These are phyloP conservation scores for Rattus rattus DNA, from an alignment of 2,113 vertebrate species.

Conservation along the genomic window DNA sequence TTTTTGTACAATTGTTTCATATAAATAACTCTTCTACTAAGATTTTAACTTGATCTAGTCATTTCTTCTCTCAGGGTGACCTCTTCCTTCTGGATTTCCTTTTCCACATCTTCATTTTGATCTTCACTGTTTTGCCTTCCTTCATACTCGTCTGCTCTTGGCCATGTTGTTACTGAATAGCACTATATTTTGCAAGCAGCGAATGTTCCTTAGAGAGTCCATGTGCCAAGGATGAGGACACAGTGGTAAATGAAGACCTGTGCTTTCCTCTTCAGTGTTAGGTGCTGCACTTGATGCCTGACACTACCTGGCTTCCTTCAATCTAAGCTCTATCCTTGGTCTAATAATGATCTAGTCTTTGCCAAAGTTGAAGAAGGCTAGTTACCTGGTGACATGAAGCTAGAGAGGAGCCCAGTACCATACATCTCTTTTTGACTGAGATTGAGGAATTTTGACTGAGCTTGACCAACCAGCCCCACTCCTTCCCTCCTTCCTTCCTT, in stretches of 20 bases:
- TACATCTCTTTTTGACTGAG: no score
- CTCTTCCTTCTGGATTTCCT: not conserved
- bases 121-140: not conserved
- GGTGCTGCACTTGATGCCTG: not conserved
- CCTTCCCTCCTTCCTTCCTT: not conserved
- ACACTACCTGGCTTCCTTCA: not conserved
- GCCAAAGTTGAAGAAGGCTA: not conserved
- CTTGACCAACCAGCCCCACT: not conserved
- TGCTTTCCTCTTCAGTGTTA: not conserved
- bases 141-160: not conserved
- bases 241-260: not conserved
- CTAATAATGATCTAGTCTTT: not conserved
- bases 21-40: not conserved
- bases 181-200: no score
- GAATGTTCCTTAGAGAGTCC: not conserved
- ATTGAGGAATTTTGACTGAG: not conserved
- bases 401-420: not conserved
- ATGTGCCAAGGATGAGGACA: no score
- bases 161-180: not conserved
- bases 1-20: not conserved
- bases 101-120: not conserved
- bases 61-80: not conserved
- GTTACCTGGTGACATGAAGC: not conserved
- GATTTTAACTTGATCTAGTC: not conserved
- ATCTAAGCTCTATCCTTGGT: not conserved